Evolutionary conservation across 1,140 invertebrate species (phyloP).

Genomic region (Drosophila obscura): DNA sequence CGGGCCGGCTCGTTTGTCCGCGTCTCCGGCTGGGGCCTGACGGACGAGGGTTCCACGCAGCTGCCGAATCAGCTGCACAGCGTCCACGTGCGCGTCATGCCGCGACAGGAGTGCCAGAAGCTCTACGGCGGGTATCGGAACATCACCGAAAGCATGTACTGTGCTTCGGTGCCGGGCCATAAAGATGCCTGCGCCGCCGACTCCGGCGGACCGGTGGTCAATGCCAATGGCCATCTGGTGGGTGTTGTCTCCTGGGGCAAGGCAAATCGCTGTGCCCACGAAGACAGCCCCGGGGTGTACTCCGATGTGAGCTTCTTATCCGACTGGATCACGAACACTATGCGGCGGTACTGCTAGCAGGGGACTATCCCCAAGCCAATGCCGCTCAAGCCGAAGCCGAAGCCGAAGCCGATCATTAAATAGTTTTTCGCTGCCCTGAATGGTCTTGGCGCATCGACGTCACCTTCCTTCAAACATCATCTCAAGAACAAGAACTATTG

Average conservation of each 20-base stretch:
- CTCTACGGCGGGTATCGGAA: slow-evolving; percentile 57
- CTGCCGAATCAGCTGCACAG: slow-evolving; percentile 72
- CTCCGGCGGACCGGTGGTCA: slow-evolving; percentile 87
- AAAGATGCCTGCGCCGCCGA: slow-evolving; percentile 88
- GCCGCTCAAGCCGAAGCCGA: neutral
- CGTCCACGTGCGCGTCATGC: slow-evolving; percentile 56
- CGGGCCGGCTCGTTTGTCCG: slow-evolving; percentile 34
- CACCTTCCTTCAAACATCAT: slow-evolving; percentile 1
- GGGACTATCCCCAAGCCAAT: neutral
- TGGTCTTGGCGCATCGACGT: slow-evolving; percentile 15
- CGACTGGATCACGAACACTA: slow-evolving; percentile 73
- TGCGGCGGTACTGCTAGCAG: slow-evolving; percentile 51
- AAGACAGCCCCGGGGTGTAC: slow-evolving; percentile 87
- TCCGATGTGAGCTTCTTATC: slow-evolving; percentile 84
- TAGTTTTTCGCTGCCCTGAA: slow-evolving; percentile 25
- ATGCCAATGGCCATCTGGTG: slow-evolving; percentile 83
- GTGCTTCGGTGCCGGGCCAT: slow-evolving; percentile 83
- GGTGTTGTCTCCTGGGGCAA: slow-evolving; percentile 90
- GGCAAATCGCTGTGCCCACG: slow-evolving; percentile 85
- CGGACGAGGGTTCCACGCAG: slow-evolving; percentile 24
- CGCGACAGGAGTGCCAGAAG: slow-evolving; percentile 38
- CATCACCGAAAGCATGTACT: slow-evolving; percentile 84
- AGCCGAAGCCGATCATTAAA: slow-evolving; percentile 1
- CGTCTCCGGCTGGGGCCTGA: slow-evolving; percentile 73
- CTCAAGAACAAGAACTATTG: slow-evolving; percentile 24